Base-by-base conservation (phyloP, 2,113 vertebrate genomes). In the Octodon degus region DNA sequence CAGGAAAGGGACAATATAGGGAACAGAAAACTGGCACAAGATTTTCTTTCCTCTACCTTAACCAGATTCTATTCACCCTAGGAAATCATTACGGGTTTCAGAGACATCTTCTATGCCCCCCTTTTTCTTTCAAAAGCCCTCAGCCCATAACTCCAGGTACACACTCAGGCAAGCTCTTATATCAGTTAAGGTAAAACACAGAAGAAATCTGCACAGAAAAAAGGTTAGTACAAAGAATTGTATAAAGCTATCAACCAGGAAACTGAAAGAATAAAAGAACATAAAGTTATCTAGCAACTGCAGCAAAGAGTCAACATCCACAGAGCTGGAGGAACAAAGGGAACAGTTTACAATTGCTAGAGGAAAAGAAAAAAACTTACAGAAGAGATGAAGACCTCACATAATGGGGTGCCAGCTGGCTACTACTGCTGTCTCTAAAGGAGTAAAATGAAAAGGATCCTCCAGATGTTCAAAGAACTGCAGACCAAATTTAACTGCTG, bases 201-300 rank as follows among this genome's bases (percentile, higher is more conserved):
- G 65, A 82, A 83, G 89, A 95, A 92, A 92, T 85, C 14, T 85
- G 58, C 87, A 95, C 37, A 58, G 68, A 58, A 89, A 43, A 83
- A 14, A 93, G 83, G 25, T 70, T 72, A 94, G 65, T 86, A 62
- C 32, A 86, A 90, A 84, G 5, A 89, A 91, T 80, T 62, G 11
- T 81, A 67, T 60, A 25, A 88, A 76, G 53, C 91, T 50, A 55
- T 68, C 92, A 88, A 43, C 83, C 16, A 34, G n/a, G 60, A 94
- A 87, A 83, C 13, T 32, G 13, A 76, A 92, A 92, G 72, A 84
- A 74, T 37, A 65, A 95, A 77, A 86, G 47, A 92, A 83, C 13
- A 86, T 37, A 72, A 60, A 50, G 6, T 20, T 85, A 72, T 93
- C 37, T 30, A 96, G 65, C 34, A 87, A 65, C 32, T 34, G 17